A percentile compares a stretch with the other conserved stretches of the same genome.
Conservation (phyloP, 2,797 vertebrate species). For the Sylvia borin region DNA sequence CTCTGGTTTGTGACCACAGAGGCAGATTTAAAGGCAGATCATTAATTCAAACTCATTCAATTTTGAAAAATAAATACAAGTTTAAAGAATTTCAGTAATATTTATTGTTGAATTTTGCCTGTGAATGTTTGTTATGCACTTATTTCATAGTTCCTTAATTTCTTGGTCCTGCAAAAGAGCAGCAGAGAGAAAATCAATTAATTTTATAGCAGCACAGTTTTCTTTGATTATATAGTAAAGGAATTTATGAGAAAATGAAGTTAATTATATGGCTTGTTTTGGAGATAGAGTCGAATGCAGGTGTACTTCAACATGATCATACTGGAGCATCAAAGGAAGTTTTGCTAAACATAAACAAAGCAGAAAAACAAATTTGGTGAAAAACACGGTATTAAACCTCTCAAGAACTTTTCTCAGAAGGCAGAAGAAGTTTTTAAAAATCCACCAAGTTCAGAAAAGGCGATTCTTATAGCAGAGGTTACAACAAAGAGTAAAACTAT, state of each 20-base stretch:
- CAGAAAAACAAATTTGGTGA: background rate
- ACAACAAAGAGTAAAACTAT: background rate
- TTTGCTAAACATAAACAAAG: slow-evolving; percentile 11
- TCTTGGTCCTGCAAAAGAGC: background rate
- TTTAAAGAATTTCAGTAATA: background rate
- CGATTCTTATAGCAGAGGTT: background rate
- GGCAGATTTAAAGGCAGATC: background rate
- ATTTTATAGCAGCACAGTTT: background rate
- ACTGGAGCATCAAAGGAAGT: slow-evolving; percentile 9
- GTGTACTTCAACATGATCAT: slow-evolving; percentile 1
- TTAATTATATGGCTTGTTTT: slow-evolving; percentile 18
- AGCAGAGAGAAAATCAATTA: background rate
- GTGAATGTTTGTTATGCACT: background rate
- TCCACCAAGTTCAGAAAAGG: background rate
- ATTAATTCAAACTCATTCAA: background rate
- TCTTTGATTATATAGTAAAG: background rate
- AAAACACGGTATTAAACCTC: background rate
- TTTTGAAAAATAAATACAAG: background rate
- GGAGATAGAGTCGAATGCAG: slow-evolving; percentile 34
- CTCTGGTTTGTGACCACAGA: background rate
- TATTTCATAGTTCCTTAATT: background rate
- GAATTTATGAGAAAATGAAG: slow-evolving; percentile 7
- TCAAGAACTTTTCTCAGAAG: background rate
- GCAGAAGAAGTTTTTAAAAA: background rate
- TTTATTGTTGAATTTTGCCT: background rate